Evolutionary conservation across 2,113 vertebrate species (phyloP).

Genomic region (Todiramphus saurophagus): DNA sequence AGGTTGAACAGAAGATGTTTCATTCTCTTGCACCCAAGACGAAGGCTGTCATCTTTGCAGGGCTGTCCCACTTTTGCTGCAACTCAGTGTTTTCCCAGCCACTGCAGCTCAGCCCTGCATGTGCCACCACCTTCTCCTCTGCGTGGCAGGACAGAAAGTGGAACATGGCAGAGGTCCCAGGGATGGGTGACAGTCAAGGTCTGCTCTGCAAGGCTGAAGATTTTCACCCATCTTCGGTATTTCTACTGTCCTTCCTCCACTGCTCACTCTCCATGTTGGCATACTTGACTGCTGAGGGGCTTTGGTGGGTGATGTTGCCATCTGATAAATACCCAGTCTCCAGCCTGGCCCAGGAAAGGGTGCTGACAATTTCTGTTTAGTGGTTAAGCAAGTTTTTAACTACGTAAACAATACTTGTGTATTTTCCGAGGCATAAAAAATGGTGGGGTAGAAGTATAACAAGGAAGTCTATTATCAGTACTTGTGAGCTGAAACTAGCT

Average conservation of each 20-base stretch:
- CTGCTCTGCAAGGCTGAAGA: background rate
- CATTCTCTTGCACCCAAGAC: background rate
- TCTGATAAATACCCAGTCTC: background rate
- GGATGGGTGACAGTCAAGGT: background rate
- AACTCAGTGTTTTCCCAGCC: background rate
- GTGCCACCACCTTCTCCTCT: background rate
- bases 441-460: background rate
- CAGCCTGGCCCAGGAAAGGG: background rate
- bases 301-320: background rate
- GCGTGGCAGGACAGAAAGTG: background rate
- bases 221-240: background rate
- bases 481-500: background rate
- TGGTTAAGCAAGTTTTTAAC: background rate
- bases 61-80: fast-evolving
- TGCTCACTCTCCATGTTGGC: background rate
- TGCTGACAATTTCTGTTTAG: background rate
- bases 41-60: background rate
- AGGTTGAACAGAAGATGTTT: background rate
- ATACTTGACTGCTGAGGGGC: background rate
- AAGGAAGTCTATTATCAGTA: background rate
- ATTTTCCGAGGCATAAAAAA: background rate
- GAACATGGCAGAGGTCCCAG: background rate
- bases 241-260: background rate
- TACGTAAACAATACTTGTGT: background rate
- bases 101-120: fast-evolving